Evolutionary conservation across 2,888 invertebrate genomes (phyloP).

Genomic region (Ophion costatus): DNA sequence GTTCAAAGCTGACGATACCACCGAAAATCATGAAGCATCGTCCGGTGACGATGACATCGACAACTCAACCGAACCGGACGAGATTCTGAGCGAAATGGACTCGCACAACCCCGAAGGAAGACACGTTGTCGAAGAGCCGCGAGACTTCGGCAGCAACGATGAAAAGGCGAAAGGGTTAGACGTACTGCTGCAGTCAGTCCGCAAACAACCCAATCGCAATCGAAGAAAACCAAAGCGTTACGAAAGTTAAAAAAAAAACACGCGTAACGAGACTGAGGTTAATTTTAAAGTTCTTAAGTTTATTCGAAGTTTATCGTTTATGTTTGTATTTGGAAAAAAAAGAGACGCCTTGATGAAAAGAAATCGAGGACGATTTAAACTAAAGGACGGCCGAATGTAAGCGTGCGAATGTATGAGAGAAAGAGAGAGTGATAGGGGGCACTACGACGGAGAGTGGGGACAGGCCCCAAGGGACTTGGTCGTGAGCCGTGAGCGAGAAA

Average conservation of each 20-base stretch:
- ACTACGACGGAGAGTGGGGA: too few relatives aligned
- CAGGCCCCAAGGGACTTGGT: too few relatives aligned
- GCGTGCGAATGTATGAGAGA: constrained; percentile 5
- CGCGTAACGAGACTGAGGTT: not conserved
- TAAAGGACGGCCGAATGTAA: constrained; percentile 32
- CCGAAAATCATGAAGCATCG: not conserved
- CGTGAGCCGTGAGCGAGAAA: too few relatives aligned
- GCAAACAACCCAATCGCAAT: constrained; percentile 28
- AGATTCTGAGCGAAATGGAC: constrained; percentile 9
- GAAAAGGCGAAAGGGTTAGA: not conserved
- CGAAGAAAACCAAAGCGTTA: constrained; percentile 36
- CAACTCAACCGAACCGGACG: constrained; percentile 10
- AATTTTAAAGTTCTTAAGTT: not conserved
- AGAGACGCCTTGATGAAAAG: not conserved
- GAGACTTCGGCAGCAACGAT: not conserved
- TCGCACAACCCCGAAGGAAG: constrained; percentile 2
- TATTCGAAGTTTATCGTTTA: constrained; percentile 10
- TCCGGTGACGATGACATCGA: constrained; percentile 13
- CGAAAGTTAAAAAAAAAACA: constrained; percentile 11
- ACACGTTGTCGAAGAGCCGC: not conserved
- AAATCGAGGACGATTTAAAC: constrained; percentile 27
- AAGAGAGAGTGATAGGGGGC: not conserved
- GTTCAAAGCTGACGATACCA: constrained; percentile 19
- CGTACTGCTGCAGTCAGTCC: constrained; percentile 14
- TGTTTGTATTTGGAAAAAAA: not conserved